Evolutionary conservation across 2,888 invertebrate species (phyloP), one percentile per base, ranked within the genome.

Genomic region (Heliothis peltigera): DNA sequence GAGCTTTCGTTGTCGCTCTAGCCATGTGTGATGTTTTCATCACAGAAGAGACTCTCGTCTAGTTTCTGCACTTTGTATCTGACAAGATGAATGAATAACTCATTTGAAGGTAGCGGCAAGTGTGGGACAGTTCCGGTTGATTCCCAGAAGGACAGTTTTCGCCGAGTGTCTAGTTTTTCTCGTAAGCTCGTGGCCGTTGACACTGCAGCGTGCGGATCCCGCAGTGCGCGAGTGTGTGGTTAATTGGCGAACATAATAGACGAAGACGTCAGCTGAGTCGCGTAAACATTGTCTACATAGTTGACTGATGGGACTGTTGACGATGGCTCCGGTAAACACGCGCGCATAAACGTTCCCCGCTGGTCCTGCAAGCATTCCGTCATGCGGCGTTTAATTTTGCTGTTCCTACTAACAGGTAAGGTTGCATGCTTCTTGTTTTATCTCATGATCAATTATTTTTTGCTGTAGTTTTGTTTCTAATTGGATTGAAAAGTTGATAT

Each of bases 221-320:
- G 94, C 93, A 93, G 94, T 94, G 94, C 91, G 93, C 91, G 93
- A 92, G 94, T 94, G 94, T 93, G 92, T 94, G 92, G 86, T 92
- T 92, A 91, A 93, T 94, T 93, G 90, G 93, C 93, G 87, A 90
- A 88, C 86, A 87, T 87, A 89, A 84, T 81, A 87, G 85, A 87
- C 87, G 85, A 84, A 82, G 83, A 87, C 88, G 85, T 92, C 94
- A 94, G 94, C 94, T 94, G 95, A 92, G 92, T 84, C 89, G 90
- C 91, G 92, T 93, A 95, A 94, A 94, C 92, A 94, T 89, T 91
- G 87, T 80, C 84, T 81, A 64, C 68, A 77, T 82, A 77, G 68
- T 87, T 86, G 82, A 83, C 82, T 85, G 86, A 85, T 78, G 80
- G 83, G 75, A 88, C 87, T 84, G 89, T 85, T 87, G 88, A 86